phyloP scores from a whole-genome alignment of 2,113 vertebrate species.

The Perca schrenkii region DNA sequence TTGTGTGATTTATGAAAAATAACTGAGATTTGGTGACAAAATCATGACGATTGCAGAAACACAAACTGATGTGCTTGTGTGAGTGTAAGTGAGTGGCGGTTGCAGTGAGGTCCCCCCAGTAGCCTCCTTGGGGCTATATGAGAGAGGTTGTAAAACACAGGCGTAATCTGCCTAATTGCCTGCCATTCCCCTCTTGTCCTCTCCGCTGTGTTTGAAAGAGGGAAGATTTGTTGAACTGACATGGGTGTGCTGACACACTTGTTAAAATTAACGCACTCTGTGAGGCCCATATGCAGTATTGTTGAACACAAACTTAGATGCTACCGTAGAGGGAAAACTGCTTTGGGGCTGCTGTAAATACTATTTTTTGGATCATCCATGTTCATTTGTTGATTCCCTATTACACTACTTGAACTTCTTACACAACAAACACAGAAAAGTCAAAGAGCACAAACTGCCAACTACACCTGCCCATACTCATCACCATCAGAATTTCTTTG shows the following conservation, averaged over 20 bases:
- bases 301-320: neutral
- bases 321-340: neutral
- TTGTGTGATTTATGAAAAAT: slow-evolving; percentile 11
- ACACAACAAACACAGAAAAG: slow-evolving; percentile 6
- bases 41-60: neutral
- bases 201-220: slow-evolving; percentile 28
- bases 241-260: slow-evolving; percentile 28
- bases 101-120: slow-evolving; percentile 44
- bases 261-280: slow-evolving; percentile 17
- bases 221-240: slow-evolving; percentile 43
- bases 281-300: slow-evolving; percentile 9
- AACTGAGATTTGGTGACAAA: neutral
- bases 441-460: neutral
- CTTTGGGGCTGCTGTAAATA: neutral
- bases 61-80: neutral
- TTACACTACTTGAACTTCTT: neutral
- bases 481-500: slow-evolving; percentile 1
- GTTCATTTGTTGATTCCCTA: neutral
- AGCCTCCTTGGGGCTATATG: slow-evolving; percentile 62
- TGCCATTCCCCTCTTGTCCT: slow-evolving; percentile 60
- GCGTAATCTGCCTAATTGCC: slow-evolving; percentile 80
- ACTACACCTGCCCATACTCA: neutral
- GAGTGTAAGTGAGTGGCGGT: slow-evolving; percentile 20
- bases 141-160: slow-evolving; percentile 78
- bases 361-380: neutral